phyloP scores from a whole-genome alignment of 2,113 vertebrate species.

The Ophthalmolycus amberensis region DNA sequence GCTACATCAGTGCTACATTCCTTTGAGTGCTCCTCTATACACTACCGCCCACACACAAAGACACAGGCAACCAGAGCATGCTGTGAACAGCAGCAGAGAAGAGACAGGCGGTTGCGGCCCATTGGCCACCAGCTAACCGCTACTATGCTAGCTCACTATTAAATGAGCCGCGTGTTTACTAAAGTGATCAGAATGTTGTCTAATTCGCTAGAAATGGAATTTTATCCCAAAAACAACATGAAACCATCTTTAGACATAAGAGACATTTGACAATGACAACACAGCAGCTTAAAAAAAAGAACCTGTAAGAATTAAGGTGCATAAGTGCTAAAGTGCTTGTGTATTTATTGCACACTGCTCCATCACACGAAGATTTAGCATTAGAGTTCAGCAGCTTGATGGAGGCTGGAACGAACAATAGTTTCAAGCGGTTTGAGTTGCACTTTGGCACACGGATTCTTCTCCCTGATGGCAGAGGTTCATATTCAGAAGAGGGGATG shows the following conservation, averaged over 20 bases:
- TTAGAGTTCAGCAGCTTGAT: background rate
- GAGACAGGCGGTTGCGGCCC: background rate
- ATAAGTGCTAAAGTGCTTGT: background rate
- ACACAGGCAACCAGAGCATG: constrained; percentile 9
- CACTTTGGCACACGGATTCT: background rate
- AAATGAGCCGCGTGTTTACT: background rate
- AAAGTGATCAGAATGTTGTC: background rate
- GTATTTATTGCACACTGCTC: background rate
- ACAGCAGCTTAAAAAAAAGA: background rate
- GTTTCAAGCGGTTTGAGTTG: background rate
- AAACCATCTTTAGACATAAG: background rate
- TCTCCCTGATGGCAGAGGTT: background rate
- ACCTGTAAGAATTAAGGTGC: background rate
- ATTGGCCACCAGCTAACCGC: background rate
- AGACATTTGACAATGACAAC: background rate
- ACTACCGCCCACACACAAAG: constrained; percentile 7
- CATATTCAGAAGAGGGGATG: background rate
- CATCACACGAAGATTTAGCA: background rate
- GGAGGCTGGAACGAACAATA: background rate
- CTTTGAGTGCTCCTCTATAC: background rate
- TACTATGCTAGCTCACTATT: background rate
- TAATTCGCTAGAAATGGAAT: background rate
- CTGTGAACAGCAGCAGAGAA: background rate
- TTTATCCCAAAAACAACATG: background rate
- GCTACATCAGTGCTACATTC: background rate